Conservation (phyloP, 2,113 vertebrate species). For the Vombatus ursinus region DNA sequence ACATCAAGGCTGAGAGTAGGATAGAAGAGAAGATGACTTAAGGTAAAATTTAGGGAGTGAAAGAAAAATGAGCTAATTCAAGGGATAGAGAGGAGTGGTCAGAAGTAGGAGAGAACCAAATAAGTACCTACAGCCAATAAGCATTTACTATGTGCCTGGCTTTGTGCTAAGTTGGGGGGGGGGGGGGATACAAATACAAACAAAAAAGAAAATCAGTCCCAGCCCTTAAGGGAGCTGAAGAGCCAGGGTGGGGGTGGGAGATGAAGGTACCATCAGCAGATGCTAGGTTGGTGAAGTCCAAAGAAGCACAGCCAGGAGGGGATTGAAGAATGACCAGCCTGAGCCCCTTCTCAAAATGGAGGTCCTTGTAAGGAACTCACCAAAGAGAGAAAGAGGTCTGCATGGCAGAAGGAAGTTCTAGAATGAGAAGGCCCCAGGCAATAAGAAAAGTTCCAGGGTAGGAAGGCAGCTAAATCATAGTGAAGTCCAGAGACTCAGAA, state of each 20-base stretch:
- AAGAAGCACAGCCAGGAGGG: neutral
- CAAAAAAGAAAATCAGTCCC: neutral
- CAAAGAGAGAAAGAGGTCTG: neutral
- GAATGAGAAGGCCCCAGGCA: neutral
- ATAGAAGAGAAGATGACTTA: neutral
- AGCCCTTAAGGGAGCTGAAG: neutral
- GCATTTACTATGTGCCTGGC: neutral
- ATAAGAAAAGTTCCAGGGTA: neutral
- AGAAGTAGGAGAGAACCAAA: too few species aligned
- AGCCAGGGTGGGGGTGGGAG: neutral
- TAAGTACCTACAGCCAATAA: neutral
- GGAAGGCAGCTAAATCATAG: neutral
- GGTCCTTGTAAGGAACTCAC: neutral
- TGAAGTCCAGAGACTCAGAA: neutral
- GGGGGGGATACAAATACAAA: neutral
- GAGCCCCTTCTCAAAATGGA: neutral
- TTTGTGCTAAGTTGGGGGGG: neutral
- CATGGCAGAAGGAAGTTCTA: neutral
- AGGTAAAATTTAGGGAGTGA: neutral
- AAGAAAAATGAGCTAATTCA: neutral
- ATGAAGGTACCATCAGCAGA: neutral
- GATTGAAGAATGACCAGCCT: neutral
- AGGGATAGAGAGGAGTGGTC: too few species aligned
- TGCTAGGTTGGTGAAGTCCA: neutral
- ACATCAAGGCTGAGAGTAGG: neutral